These are phyloP conservation scores for Acanthosepion lycidas DNA, from an alignment of 2,888 invertebrate genomes.

Conservation along the genomic window DNA sequence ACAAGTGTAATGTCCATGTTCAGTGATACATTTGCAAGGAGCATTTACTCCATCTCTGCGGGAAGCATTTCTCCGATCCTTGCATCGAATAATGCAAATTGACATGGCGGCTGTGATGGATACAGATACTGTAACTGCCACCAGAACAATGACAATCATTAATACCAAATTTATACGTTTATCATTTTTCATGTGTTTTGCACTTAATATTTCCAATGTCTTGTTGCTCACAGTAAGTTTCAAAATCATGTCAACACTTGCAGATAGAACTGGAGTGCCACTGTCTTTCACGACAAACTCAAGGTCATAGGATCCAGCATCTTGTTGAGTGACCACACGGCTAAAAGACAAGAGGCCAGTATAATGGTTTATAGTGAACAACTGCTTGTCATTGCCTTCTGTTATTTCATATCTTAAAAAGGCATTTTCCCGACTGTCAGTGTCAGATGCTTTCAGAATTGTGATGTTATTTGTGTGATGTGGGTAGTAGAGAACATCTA, in stretches of 20 bases:
- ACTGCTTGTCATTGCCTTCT: neutral
- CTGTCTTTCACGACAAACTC: constrained; percentile 33
- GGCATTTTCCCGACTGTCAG: neutral
- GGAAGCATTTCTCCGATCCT: neutral
- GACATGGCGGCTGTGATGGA: neutral
- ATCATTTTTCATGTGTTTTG: neutral
- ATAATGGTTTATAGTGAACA: neutral
- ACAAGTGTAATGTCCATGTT: constrained; percentile 12
- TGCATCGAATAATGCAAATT: neutral
- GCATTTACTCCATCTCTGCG: neutral
- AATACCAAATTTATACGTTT: neutral
- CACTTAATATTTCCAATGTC: neutral
- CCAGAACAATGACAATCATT: neutral
- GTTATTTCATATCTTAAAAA: neutral
- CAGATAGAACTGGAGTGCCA: neutral
- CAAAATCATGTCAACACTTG: neutral
- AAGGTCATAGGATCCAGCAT: neutral
- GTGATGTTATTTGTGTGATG: constrained; percentile 13
- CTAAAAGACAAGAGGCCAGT: neutral
- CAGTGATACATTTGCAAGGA: neutral
- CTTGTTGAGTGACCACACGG: neutral
- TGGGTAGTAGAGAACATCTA: constrained; percentile 33
- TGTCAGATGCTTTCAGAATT: neutral
- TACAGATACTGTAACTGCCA: neutral
- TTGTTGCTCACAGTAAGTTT: neutral